phyloP scores from a whole-genome alignment of 2,888 invertebrate species.

The Ormyrus thymus region DNA sequence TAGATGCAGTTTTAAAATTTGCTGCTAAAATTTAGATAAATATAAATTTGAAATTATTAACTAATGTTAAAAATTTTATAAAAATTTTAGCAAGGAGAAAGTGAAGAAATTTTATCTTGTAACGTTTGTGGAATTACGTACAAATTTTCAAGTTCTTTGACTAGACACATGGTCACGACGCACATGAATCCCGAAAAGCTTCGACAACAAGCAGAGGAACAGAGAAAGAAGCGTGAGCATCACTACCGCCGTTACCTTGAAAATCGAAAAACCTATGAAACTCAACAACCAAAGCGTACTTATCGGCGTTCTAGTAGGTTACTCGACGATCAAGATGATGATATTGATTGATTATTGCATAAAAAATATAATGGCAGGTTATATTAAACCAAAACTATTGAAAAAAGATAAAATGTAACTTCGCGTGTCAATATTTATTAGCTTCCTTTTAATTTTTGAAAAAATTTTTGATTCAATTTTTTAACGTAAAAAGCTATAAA shows the following conservation, averaged over 20 bases:
- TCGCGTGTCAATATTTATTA: slow-evolving; percentile 32
- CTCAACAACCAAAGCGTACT: slow-evolving; percentile 63
- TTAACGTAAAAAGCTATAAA: slow-evolving; percentile 20
- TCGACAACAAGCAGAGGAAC: slow-evolving; percentile 73
- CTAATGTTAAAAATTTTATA: not conserved
- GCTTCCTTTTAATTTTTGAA: slow-evolving; percentile 28
- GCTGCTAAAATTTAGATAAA: not conserved
- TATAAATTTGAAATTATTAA: slow-evolving; percentile 6
- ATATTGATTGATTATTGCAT: slow-evolving; percentile 57
- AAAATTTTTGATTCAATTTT: slow-evolving; percentile 26
- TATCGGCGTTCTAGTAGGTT: slow-evolving; percentile 56
- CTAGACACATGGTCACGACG: slow-evolving; percentile 79
- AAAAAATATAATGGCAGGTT: slow-evolving; percentile 23
- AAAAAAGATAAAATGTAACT: slow-evolving; percentile 13
- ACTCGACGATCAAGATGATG: slow-evolving; percentile 55
- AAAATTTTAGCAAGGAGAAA: slow-evolving; percentile 65
- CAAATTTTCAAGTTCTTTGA: slow-evolving; percentile 79
- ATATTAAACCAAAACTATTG: slow-evolving; percentile 31
- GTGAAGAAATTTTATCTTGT: slow-evolving; percentile 72
- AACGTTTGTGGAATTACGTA: slow-evolving; percentile 77
- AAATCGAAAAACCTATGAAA: slow-evolving; percentile 72
- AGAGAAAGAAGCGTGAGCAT: slow-evolving; percentile 71
- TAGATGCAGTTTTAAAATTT: slow-evolving; percentile 30
- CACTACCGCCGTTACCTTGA: slow-evolving; percentile 72
- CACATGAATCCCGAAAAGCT: slow-evolving; percentile 76